A percentile compares a stretch with the other conserved stretches of the same genome.
Evolutionary conservation across 2,888 invertebrate species (phyloP).

Genomic region (Eudemis profundana): DNA sequence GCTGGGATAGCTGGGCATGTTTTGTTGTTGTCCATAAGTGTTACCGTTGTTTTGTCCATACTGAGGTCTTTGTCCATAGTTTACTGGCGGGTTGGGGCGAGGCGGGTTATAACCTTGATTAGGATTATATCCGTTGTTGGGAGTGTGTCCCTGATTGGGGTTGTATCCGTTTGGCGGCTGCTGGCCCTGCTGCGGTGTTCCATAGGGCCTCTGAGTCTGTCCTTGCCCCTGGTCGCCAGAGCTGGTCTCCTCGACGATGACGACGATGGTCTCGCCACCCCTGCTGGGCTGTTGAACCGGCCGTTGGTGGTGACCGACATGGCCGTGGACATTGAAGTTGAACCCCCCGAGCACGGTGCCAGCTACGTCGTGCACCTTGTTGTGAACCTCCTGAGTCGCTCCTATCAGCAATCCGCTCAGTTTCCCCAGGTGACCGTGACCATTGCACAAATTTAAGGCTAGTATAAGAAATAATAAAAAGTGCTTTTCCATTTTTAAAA

Average conservation of each 20-base stretch:
- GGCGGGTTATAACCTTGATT: constrained; percentile 39
- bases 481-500: constrained; percentile 48
- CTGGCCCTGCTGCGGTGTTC: constrained; percentile 36
- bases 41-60: constrained; percentile 38
- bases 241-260: constrained; percentile 56
- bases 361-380: constrained; percentile 59
- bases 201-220: constrained; percentile 26
- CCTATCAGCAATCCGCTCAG: constrained; percentile 55
- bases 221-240: constrained; percentile 38
- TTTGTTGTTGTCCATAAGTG: constrained; percentile 23
- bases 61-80: constrained; percentile 30
- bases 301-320: constrained; percentile 49
- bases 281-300: constrained; percentile 36
- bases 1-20: constrained; percentile 9
- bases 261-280: constrained; percentile 53
- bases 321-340: constrained; percentile 54
- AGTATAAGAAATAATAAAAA: constrained; percentile 47
- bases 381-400: constrained; percentile 55
- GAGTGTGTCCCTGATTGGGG: constrained; percentile 28
- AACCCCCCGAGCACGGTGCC: constrained; percentile 61
- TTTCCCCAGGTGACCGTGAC: constrained; percentile 49
- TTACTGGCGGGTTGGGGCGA: constrained; percentile 37
- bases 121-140: constrained; percentile 30
- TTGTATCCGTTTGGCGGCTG: constrained; percentile 19
- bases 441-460: constrained; percentile 48